These are phyloP conservation scores for Punctoribates punctum DNA, from an alignment of 2,888 invertebrate genomes.

Conservation along the genomic window DNA sequence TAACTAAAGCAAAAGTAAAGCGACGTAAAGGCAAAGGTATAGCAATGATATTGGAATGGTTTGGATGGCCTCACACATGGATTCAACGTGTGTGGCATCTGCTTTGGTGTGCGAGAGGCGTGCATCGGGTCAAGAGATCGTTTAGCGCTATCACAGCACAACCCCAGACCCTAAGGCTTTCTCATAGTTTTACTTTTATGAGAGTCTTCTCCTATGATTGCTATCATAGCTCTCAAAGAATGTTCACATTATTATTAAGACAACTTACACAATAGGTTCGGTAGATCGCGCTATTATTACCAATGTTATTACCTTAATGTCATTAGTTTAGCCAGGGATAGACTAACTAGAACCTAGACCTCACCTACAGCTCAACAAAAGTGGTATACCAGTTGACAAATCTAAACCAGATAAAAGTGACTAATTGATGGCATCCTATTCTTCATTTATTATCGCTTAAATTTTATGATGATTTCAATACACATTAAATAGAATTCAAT, in stretches of 20 bases:
- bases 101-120: conserved; percentile 28
- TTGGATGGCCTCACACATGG: conserved; percentile 34
- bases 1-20: background rate
- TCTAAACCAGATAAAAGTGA: no score
- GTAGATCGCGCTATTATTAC: conserved; percentile 30
- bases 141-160: conserved; percentile 38
- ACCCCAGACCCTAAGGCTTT: conserved; percentile 30
- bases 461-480: no score
- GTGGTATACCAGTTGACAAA: no score
- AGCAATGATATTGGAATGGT: conserved; percentile 2
- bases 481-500: no score
- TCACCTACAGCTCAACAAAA: background rate
- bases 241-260: conserved; percentile 16
- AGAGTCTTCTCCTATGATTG: background rate
- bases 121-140: conserved; percentile 38
- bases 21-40: background rate
- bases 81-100: conserved; percentile 36
- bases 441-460: no score
- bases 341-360: background rate
- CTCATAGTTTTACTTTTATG: conserved; percentile 19
- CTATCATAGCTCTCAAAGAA: background rate
- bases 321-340: background rate
- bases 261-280: conserved; percentile 28
- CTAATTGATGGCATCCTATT: no score
- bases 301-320: conserved; percentile 18